Percentiles rank a stretch among this genome's conserved stretches.
Evolutionary conservation across 2,888 invertebrate species (phyloP).

Genomic region (Catocala nupta): DNA sequence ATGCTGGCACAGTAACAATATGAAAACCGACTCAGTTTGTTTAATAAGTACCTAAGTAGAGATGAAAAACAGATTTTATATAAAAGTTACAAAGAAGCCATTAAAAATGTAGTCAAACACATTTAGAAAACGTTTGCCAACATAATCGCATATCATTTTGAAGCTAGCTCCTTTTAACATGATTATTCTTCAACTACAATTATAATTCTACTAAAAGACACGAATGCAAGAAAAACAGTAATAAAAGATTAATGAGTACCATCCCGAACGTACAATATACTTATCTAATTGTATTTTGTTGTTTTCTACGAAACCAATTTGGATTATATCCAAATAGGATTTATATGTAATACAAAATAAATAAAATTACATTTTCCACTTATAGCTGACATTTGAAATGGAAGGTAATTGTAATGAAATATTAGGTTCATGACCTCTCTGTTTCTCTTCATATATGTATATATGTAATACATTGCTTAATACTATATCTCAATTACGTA

Average conservation of each 20-base stretch:
- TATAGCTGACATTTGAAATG: slow-evolving; percentile 6
- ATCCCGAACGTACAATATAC: slow-evolving; percentile 9
- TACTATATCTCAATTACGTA: no score
- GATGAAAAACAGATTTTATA: no score
- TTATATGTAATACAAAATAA: slow-evolving; percentile 15
- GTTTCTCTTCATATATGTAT: no score
- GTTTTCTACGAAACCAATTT: slow-evolving; percentile 22
- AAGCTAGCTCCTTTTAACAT: neutral
- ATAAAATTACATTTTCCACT: slow-evolving; percentile 20
- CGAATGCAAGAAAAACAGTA: neutral
- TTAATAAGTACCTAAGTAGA: no score
- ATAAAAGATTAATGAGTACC: slow-evolving; percentile 13
- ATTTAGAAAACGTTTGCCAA: no score
- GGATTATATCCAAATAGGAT: slow-evolving; percentile 28
- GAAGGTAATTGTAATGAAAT: slow-evolving; percentile 4
- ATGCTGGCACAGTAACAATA: no score
- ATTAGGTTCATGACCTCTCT: no score
- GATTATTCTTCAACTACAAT: slow-evolving; percentile 2
- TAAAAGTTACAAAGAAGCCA: no score
- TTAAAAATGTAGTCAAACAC: no score
- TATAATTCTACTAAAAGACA: slow-evolving; percentile 10
- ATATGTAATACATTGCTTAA: no score
- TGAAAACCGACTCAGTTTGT: no score
- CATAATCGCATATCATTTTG: slow-evolving; percentile 1
- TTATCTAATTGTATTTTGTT: slow-evolving; percentile 16